Evolutionary conservation across 2,113 vertebrate genomes (phyloP), one percentile per base, ranked within the genome.

Genomic region (Thermophis baileyi): DNA sequence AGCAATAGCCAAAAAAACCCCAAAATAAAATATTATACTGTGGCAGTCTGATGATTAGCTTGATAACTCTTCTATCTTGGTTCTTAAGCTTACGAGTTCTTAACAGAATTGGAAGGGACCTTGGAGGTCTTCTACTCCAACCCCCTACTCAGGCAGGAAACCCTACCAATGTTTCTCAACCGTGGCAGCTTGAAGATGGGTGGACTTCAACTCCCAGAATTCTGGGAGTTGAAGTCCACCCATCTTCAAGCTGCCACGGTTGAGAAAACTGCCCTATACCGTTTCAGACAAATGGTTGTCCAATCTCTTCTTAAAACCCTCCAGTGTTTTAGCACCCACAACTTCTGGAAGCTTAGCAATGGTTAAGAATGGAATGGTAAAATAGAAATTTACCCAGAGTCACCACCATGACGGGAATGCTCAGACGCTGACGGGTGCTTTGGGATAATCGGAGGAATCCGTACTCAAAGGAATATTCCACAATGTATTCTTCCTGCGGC

Each of bases 351-450:
- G 47, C 30, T 69, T 44, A 81, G 35, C 35, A 81, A 24, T 44
- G 35, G 35, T 81, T 81, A 54, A 22, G 14, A 91, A 89, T 12
- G 24, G n/a, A 55, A 16, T 2, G 16, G 53, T 44, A 55, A 85
- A 91, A 53, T 1, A 20, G 40, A 55, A 18, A 4, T 11, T 98
- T 95, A 99, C 99, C 99, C 93, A 99, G 96, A 0, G 99, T 99
- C 92, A 99, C 99, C 86, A 99, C 99, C 99, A 99, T 99, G 94
- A 99, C 99, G 0, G 99, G 99, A 96, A 99, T 99, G 97, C 98
- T 99, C 89, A 99, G 98, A 55, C 98, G 98, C 96, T 99, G 99
- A 2, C 99, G 97, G 0, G 99, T 99, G 98, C 97, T 98, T 97
- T 99, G 99, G 0, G 99, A 99, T 86, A 99, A 97, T n/a, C 99